Conservation (phyloP, 2,797 vertebrate species). For the Florisuga fusca region DNA sequence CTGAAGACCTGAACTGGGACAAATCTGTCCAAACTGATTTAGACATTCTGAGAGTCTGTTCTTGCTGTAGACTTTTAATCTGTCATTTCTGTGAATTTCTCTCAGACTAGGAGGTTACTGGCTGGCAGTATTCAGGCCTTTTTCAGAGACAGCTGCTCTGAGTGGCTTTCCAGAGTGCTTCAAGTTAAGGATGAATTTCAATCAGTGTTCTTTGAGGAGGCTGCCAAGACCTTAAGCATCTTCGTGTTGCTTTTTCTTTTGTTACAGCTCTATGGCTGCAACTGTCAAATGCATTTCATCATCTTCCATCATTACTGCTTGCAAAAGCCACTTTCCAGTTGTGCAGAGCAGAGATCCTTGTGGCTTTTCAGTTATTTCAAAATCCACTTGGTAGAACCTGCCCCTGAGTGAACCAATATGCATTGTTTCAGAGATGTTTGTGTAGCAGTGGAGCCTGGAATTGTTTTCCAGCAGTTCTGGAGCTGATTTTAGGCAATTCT, state of each 20-base stretch:
- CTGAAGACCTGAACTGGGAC: not conserved
- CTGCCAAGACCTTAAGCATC: not conserved
- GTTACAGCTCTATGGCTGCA: not conserved
- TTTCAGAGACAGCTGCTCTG: not conserved
- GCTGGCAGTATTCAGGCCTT: not conserved
- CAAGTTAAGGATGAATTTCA: not conserved
- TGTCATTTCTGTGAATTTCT: not conserved
- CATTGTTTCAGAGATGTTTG: not conserved
- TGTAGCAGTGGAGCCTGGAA: not conserved
- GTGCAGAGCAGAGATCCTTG: not conserved
- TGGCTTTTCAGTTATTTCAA: slow-evolving; percentile 58
- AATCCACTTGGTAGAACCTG: not conserved
- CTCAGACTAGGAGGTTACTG: not conserved
- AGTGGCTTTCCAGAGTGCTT: not conserved
- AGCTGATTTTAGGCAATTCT: not conserved
- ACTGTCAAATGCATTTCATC: not conserved
- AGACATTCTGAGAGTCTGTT: not conserved
- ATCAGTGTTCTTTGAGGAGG: not conserved
- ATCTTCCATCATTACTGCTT: slow-evolving; percentile 5
- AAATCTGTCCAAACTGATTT: not conserved
- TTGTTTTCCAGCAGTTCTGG: not conserved
- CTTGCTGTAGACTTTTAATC: not conserved
- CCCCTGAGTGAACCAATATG: not conserved
- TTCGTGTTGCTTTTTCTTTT: not conserved
- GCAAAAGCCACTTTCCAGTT: not conserved